Conservation (phyloP, 2,888 invertebrate species). For the Stenichneumon culpator region DNA sequence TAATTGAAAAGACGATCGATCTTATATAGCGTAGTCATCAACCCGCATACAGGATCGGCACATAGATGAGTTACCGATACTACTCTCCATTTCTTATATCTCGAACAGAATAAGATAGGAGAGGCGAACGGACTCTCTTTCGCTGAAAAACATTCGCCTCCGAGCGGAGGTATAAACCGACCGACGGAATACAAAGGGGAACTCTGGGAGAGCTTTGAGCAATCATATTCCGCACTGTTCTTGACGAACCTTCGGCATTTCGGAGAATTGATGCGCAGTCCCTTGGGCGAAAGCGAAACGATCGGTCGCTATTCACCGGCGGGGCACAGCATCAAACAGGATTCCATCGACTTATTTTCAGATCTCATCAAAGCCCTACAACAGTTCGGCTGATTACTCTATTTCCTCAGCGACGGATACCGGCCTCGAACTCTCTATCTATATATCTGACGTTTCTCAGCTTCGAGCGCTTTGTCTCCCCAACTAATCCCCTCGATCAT, state of each 20-base stretch:
- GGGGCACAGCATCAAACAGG: constrained; percentile 1
- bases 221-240: constrained; percentile 66
- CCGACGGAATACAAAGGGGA: constrained; percentile 39
- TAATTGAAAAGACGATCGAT: neutral
- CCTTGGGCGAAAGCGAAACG: constrained; percentile 19
- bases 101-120: constrained; percentile 40
- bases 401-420: constrained; percentile 9
- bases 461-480: constrained; percentile 26
- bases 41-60: neutral
- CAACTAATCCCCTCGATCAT: constrained; percentile 48
- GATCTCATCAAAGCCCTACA: constrained; percentile 34
- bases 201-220: constrained; percentile 66
- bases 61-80: constrained; percentile 31
- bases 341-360: constrained; percentile 46
- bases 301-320: constrained; percentile 5
- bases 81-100: constrained; percentile 43
- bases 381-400: constrained; percentile 36
- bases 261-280: constrained; percentile 44
- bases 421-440: neutral
- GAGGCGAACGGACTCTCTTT: constrained; percentile 2
- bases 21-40: neutral
- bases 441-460: constrained; percentile 11
- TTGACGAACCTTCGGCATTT: constrained; percentile 66
- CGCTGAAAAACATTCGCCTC: constrained; percentile 17
- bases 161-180: constrained; percentile 5